Conservation (phyloP, 2,888 invertebrate species). For the Danaus chrysippus region DNA sequence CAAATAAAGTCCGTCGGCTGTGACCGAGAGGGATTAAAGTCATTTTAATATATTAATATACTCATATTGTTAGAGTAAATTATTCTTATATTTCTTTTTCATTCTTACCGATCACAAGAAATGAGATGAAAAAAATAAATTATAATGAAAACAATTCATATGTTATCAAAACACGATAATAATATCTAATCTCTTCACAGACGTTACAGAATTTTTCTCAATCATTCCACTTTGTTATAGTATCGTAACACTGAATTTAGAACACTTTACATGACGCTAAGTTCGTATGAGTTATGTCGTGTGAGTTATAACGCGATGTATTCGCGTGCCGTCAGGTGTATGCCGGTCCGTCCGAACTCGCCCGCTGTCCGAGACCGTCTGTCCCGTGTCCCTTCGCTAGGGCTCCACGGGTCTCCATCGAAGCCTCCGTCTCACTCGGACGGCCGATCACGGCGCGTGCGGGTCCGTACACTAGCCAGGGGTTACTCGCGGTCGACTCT, state of each 20-base stretch:
- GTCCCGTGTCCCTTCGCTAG: slow-evolving; percentile 71
- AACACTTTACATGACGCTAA: no score
- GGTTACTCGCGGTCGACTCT: slow-evolving; percentile 78
- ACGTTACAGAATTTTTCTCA: no score
- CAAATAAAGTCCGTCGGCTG: slow-evolving; percentile 63
- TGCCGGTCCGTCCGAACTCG: slow-evolving; percentile 78
- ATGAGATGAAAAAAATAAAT: no score
- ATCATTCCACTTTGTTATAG: no score
- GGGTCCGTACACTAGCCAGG: slow-evolving; percentile 77
- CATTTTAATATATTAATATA: slow-evolving; percentile 56
- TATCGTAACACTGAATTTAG: no score
- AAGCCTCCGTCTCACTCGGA: slow-evolving; percentile 65
- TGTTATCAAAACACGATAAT: no score
- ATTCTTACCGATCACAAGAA: slow-evolving; percentile 34
- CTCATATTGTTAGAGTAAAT: no score
- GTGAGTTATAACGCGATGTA: slow-evolving; percentile 62
- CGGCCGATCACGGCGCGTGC: slow-evolving; percentile 76
- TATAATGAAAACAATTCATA: no score
- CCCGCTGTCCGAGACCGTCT: slow-evolving; percentile 80
- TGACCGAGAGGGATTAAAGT: slow-evolving; percentile 48
- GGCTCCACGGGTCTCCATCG: no score
- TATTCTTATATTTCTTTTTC: no score
- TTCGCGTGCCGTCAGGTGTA: slow-evolving; percentile 72
- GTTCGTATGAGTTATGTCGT: slow-evolving; percentile 59
- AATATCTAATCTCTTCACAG: no score